Evolutionary conservation across 2,888 invertebrate genomes (phyloP), one percentile per base, ranked within the genome.

Genomic region (Listrodromus nycthemerus): DNA sequence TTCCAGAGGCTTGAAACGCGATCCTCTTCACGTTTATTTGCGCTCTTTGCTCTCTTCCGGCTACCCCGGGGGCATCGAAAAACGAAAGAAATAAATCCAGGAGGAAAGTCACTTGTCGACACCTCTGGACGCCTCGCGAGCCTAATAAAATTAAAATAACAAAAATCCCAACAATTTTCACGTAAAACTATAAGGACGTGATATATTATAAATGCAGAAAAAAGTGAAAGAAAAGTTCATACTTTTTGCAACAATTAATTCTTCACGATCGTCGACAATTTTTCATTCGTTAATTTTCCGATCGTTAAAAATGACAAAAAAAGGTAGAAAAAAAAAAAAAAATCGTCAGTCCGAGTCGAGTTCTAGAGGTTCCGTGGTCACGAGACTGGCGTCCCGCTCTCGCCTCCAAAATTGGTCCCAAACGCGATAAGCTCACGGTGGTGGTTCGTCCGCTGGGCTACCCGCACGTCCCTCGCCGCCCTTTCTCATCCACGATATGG

Each of bases 321-420:
- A 30, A 61, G 27, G 13, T 10, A 0, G 37, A 5, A 0, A 37
- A 10, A 37, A 30, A 37, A 37, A 37, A 2, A 2, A 37, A 10
- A 37, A 37, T 61, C 16, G n/a, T 5, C 16, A 30, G 13, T 48
- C 50, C 30, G 33, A 74, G 33, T 74, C 30, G 24, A 63, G 30
- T 61, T 61, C 27, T 2, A 16, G 30, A 16, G 61, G 33, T 74
- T 74, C 48, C 10, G 48, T 74, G 63, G 21, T 63, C 48, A 30
- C 27, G 61, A 61, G 61, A 61, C 3, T 30, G 61, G 30, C 61
- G 63, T 71, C 24, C 16, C 71, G 5, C 88, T 75, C 86, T 45
- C 85, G 86, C 79, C 88, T 86, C 85, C 80, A 84, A 87, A 90
- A 91, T 92, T 91, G 91, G 89, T 89, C 89, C 88, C 89, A 91